These are phyloP conservation scores for Axea sp. DNA, from an alignment of 2,888 invertebrate genomes.

Conservation along the genomic window DNA sequence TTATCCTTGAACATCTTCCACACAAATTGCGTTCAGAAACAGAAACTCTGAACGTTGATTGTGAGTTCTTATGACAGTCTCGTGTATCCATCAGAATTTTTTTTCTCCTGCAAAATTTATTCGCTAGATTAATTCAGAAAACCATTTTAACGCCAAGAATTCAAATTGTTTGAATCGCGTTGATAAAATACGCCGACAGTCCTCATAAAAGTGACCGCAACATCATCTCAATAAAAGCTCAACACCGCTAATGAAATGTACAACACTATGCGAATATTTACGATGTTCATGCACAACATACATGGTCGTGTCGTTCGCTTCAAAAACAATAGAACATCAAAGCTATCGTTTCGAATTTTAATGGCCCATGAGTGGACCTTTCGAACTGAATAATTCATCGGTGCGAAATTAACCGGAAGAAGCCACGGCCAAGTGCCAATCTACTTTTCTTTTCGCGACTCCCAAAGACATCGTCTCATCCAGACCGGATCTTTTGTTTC, in stretches of 20 bases:
- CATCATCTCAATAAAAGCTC: constrained; percentile 15
- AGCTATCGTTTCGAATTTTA: constrained; percentile 6
- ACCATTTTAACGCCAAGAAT: constrained; percentile 13
- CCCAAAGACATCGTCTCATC: constrained; percentile 1
- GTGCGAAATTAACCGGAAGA: constrained; percentile 34
- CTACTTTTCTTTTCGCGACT: constrained; percentile 17
- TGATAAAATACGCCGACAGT: constrained; percentile 29
- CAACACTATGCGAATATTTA: constrained; percentile 12
- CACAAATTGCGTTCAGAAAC: neutral
- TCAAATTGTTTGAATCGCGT: constrained; percentile 11
- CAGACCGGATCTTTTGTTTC: constrained; percentile 37
- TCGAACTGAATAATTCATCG: constrained; percentile 47
- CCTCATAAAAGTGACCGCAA: constrained; percentile 18
- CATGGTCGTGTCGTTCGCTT: constrained; percentile 5
- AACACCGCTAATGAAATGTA: constrained; percentile 28
- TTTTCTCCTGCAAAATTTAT: neutral
- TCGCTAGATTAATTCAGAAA: constrained; percentile 3
- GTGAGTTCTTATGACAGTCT: neutral
- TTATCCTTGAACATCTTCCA: neutral
- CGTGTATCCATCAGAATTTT: constrained; percentile 1
- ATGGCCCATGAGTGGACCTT: neutral
- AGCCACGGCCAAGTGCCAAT: constrained; percentile 9
- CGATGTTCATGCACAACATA: constrained; percentile 12
- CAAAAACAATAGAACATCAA: constrained; percentile 45
- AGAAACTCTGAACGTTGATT: neutral